Evolutionary conservation across 2,888 invertebrate species (phyloP), one percentile per base, ranked within the genome.

Genomic region (Caenorhabditis uteleia): DNA sequence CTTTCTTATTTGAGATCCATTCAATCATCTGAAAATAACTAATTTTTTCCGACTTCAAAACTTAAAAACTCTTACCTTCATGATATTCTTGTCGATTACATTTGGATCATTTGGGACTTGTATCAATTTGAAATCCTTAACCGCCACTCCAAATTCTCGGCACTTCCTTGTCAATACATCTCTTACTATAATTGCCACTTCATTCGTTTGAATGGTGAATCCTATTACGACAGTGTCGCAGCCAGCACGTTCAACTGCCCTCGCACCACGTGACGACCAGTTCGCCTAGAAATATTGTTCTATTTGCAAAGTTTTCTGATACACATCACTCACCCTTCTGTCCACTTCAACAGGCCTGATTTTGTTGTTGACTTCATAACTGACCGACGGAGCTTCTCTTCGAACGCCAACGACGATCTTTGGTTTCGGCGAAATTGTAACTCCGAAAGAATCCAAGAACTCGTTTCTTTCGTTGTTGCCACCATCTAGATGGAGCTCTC

Each of bases 401-500:
- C 16, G 7, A 2, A 43, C 21, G 10, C 46, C 46, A 23, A 7
- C 14, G 6, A 46, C 33, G 23, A 25, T 46, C 12, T 46, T 46
- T 18, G 46, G 33, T 7, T 18, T 31, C 20, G 14, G 14, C 3
- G 46, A 31, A 8, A 46, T 33, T 23, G 25, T 29, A 4, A 46
- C 46, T 2, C 46, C 46, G 16, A 46, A 46, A 18, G 33, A n/a
- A 33, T 20, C n/a, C 33, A 46, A n/a, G 12, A 43, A 23, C 16
- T 43, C 42, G 18, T 43, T 43, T 27, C 23, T 25, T 43, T 8
- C n/a, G n/a, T n/a, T 27, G n/a, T 18, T 27, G 25, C 42, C 42
- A 16, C 12, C 25, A 16, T 43, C 27, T 27, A 43, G 27, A 54
- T 60, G 46, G 26, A 60, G 40, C 29, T 42, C 42, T 8, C 33